These are phyloP conservation scores for Phylloscopus trochilus DNA, from an alignment of 2,113 vertebrate species.

Conservation along the genomic window DNA sequence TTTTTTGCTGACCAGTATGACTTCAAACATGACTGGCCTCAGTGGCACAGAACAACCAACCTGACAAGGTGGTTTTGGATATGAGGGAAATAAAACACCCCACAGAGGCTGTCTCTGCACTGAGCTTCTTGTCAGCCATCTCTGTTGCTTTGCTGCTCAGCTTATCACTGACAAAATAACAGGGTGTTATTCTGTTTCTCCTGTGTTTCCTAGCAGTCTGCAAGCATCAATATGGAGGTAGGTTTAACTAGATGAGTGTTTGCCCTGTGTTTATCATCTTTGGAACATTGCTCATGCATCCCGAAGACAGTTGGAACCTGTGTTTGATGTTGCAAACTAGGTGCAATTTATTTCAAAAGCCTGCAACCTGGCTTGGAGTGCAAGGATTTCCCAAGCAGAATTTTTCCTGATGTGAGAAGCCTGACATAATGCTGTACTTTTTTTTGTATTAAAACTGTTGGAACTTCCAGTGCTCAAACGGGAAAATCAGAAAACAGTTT, in stretches of 20 bases:
- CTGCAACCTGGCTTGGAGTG: background rate
- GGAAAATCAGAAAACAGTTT: background rate
- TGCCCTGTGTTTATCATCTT: background rate
- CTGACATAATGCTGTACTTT: background rate
- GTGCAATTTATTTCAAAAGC: background rate
- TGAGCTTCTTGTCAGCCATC: background rate
- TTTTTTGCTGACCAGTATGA: background rate
- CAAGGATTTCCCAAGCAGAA: background rate
- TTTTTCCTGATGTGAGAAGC: background rate
- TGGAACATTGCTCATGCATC: background rate
- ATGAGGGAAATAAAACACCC: background rate
- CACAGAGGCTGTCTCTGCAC: background rate
- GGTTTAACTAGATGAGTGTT: background rate
- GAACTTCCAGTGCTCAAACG: background rate
- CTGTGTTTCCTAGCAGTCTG: background rate
- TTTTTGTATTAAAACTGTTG: background rate
- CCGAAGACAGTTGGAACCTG: background rate
- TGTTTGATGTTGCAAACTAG: background rate
- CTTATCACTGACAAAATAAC: background rate
- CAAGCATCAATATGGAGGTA: background rate
- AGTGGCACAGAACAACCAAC: background rate
- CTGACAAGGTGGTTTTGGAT: background rate
- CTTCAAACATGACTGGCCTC: background rate
- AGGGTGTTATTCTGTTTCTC: background rate
- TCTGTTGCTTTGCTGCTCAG: background rate